These are phyloP conservation scores for Garrulus glandarius DNA, from an alignment of 2,797 vertebrate species.

Conservation along the genomic window DNA sequence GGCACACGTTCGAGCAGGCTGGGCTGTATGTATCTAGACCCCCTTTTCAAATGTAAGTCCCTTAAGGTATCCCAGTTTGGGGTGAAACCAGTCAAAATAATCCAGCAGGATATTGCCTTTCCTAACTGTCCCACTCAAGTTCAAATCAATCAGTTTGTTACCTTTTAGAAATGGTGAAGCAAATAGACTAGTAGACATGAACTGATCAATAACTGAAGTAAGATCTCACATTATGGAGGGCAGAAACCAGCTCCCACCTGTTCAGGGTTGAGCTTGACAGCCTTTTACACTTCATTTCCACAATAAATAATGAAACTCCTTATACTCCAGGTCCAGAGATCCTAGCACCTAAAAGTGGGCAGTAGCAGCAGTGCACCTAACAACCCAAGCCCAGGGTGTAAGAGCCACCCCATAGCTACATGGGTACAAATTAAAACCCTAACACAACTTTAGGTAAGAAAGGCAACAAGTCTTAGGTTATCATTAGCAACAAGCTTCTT, in stretches of 20 bases:
- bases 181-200: background rate
- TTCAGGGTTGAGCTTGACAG: background rate
- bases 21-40: background rate
- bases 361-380: background rate
- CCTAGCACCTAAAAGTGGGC: accelerated
- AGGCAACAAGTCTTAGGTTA: background rate
- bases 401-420: accelerated
- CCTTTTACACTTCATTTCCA: background rate
- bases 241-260: background rate
- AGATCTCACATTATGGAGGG: background rate
- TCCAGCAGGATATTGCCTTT: background rate
- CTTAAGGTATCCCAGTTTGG: background rate
- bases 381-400: background rate
- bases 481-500: background rate
- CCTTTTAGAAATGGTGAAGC: background rate
- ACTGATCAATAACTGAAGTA: background rate
- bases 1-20: background rate
- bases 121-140: background rate
- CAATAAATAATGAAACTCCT: background rate
- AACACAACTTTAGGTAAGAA: background rate
- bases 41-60: background rate
- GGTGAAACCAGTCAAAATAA: background rate
- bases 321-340: background rate
- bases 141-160: background rate
- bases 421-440: accelerated